These are phyloP conservation scores for Troides aeacus DNA, from an alignment of 2,888 invertebrate species.

Conservation along the genomic window DNA sequence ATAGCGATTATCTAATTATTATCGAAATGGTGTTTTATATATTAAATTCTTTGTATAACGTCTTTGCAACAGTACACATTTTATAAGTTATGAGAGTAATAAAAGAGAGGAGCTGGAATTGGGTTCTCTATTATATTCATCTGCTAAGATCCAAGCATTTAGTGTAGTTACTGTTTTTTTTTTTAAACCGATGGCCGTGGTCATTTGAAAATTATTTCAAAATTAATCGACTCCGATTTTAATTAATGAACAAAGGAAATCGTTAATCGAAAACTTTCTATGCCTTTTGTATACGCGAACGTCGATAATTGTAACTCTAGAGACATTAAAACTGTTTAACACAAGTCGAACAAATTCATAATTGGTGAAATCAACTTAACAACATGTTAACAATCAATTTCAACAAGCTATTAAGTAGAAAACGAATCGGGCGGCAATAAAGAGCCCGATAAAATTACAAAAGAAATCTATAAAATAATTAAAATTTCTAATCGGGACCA, in stretches of 20 bases:
- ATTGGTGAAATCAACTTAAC: slow-evolving; percentile 68
- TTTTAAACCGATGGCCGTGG: not conserved
- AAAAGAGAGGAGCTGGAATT: no score
- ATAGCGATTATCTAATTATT: no score
- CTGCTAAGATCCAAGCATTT: not conserved
- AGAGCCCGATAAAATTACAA: slow-evolving; percentile 75
- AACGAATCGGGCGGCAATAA: slow-evolving; percentile 68
- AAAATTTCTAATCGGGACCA: slow-evolving; percentile 73
- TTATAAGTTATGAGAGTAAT: no score
- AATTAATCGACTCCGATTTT: slow-evolving; percentile 1
- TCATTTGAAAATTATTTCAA: not conserved
- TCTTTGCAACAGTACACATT: no score
- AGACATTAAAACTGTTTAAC: slow-evolving; percentile 39
- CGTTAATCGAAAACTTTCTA: slow-evolving; percentile 16
- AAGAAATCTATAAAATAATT: slow-evolving; percentile 77
- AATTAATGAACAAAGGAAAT: slow-evolving; percentile 13
- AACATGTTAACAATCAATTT: slow-evolving; percentile 74
- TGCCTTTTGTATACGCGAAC: slow-evolving; percentile 24
- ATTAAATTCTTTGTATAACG: no score
- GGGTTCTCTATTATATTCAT: not conserved
- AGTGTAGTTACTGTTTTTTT: not conserved
- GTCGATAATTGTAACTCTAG: slow-evolving; percentile 29
- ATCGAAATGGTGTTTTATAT: no score
- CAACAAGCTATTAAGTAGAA: slow-evolving; percentile 66
- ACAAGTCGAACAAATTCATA: slow-evolving; percentile 47